Base-by-base conservation (phyloP, 2,113 vertebrate species). In the Mustela nigripes region DNA sequence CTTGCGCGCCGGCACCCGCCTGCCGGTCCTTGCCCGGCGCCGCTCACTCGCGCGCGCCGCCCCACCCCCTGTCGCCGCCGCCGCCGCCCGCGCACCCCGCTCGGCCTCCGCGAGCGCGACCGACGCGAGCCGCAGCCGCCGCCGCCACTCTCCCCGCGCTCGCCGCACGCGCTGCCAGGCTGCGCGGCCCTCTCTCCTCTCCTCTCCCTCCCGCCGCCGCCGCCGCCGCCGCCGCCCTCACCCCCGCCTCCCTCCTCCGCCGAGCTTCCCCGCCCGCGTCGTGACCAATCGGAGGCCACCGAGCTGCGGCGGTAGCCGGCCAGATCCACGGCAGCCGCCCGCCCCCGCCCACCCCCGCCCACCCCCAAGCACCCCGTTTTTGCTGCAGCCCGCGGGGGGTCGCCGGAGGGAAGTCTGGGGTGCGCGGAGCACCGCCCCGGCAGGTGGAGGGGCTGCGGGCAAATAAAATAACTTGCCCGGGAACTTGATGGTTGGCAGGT, bases 221-320 rank as follows among this genome's bases (percentile, higher is more conserved):
- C 96, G 97, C 95, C 91, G 80, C 96, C 39, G 39, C 39, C 89
- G 95, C 97, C 69, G 87, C 84, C 96, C 33, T 69, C 92, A 69
- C 93, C 95, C 89, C 65, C 95, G 83, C 96, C 89, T 56, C 48
- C 81, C 89, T 60, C 93, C 94, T 14, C 74, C 80, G 71, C 95
- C n/a, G 89, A 86, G 96, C 97, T 96, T 98, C 98, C 97, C 98
- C 96, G 96, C 92, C 97, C 98, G 98, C 98, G 92, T 96, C 92
- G 67, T 95, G 98, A 98, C 99, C 98, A 98, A 99, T 99, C 98
- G 96, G 97, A 98, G 97, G 91, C 98, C 92, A 89, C 94, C 83
- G 33, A 97, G 91, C 96, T 78, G 98, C 87, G 88, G 96, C 85
- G 53, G 92, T 76, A 71, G 97, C 94, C 80, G 96, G 95, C 96